Evolutionary conservation across 2,797 vertebrate species (phyloP).

Genomic region (Leptoclinus maculatus): DNA sequence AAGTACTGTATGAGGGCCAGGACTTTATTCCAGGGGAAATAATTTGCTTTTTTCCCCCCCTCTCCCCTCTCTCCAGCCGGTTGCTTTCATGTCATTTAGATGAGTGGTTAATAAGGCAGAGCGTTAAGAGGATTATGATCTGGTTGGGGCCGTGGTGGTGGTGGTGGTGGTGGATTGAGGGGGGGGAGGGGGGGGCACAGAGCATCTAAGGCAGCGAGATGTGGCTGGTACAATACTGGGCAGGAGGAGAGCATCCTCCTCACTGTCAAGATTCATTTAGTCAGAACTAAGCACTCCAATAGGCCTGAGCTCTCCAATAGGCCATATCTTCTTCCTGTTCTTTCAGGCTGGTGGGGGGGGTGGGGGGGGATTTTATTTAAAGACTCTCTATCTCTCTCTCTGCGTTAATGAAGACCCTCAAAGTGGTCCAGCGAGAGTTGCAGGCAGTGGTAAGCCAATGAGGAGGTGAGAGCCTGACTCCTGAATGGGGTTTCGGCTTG

Average conservation of each 20-base stretch:
- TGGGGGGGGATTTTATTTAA: constrained; percentile 70
- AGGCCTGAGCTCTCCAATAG: constrained; percentile 80
- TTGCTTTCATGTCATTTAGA: constrained; percentile 88
- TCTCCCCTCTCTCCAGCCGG: constrained; percentile 61
- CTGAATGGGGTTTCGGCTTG: constrained; percentile 35
- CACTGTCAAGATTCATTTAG: constrained; percentile 87
- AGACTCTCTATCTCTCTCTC: constrained; percentile 72
- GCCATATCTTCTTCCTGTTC: constrained; percentile 77
- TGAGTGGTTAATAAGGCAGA: constrained; percentile 89
- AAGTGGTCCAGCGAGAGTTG: constrained; percentile 64
- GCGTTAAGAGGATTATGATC: constrained; percentile 89
- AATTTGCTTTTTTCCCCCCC: constrained; percentile 75
- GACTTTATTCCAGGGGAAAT: constrained; percentile 83
- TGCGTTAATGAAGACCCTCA: constrained; percentile 79
- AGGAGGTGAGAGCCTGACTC: constrained; percentile 45
- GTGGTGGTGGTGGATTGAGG: constrained; percentile 41
- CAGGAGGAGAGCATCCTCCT: constrained; percentile 80
- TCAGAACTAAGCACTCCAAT: constrained; percentile 83
- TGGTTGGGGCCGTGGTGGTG: constrained; percentile 77
- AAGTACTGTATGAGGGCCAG: constrained; percentile 76
- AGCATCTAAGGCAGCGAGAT: constrained; percentile 66
- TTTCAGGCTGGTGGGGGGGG: constrained; percentile 52
- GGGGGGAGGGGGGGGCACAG: constrained; percentile 37
- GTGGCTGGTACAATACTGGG: constrained; percentile 75
- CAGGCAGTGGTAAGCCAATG: constrained; percentile 65